phyloP scores from a whole-genome alignment of 2,113 vertebrate species.

The Pomatorhinus ruficollis region DNA sequence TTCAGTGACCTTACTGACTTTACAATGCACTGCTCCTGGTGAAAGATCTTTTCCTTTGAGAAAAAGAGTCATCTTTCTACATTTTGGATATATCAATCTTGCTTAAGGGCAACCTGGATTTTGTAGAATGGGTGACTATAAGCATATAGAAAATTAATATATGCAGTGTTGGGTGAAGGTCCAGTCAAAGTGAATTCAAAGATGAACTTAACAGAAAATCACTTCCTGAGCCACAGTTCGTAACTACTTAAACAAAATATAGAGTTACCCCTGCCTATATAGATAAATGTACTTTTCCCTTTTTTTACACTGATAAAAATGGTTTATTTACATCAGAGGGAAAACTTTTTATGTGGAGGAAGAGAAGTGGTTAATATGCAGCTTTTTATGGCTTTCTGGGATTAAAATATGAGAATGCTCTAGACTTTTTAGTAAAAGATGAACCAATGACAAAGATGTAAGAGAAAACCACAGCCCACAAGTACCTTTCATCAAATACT shows the following conservation, averaged over 20 bases:
- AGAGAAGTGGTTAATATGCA: background rate
- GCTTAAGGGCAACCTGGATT: background rate
- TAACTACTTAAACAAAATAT: background rate
- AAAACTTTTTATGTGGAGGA: background rate
- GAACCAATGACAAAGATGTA: slow-evolving; percentile 21
- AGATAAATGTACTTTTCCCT: background rate
- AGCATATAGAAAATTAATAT: background rate
- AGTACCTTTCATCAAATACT: background rate
- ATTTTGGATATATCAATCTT: background rate
- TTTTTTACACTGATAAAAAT: background rate
- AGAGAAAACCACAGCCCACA: background rate
- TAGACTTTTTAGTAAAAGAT: background rate
- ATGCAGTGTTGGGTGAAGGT: background rate
- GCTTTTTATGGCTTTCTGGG: background rate
- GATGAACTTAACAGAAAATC: background rate
- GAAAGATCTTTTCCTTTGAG: background rate
- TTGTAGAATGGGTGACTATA: background rate
- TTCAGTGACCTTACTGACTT: background rate
- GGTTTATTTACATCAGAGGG: background rate
- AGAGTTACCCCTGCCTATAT: background rate
- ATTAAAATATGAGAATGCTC: background rate
- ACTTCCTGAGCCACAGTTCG: background rate
- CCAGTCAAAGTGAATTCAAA: background rate
- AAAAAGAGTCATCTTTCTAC: background rate
- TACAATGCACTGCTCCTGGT: background rate